Conservation (phyloP, 2,797 vertebrate species). For the Amblyopsis hoosieri region DNA sequence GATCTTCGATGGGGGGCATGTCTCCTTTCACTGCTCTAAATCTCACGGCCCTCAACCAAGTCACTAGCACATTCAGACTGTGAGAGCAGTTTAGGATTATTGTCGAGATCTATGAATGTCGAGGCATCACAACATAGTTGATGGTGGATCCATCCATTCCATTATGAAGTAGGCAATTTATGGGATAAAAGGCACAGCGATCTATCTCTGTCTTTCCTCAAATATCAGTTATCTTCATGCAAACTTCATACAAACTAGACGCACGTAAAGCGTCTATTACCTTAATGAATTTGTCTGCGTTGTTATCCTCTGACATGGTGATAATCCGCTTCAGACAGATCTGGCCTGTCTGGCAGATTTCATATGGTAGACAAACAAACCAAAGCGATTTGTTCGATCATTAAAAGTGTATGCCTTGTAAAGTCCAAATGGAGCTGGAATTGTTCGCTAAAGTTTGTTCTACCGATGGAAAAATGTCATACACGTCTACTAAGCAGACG, state of each 20-base stretch:
- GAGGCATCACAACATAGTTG: background rate
- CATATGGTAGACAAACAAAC: constrained; percentile 49
- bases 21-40: constrained; percentile 7
- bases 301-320: constrained; percentile 87
- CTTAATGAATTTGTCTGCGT: constrained; percentile 92
- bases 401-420: constrained; percentile 34
- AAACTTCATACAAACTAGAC: too few species aligned
- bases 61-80: constrained; percentile 29
- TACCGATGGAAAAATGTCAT: constrained; percentile 37
- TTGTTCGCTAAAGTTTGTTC: constrained; percentile 28
- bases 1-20: background rate
- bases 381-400: constrained; percentile 45
- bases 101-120: constrained; percentile 40
- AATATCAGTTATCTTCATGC: too few species aligned
- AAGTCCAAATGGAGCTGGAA: constrained; percentile 19
- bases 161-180: background rate
- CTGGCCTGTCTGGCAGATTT: constrained; percentile 34
- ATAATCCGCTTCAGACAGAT: constrained; percentile 43
- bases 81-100: constrained; percentile 44
- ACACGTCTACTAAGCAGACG: constrained; percentile 45
- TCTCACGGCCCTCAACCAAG: constrained; percentile 9
- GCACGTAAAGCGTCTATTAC: constrained; percentile 59
- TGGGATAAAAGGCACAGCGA: background rate
- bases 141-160: background rate
- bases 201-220: background rate